Evolutionary conservation across 2,797 vertebrate genomes (phyloP).

Genomic region (Chlorospingus flavigularis): DNA sequence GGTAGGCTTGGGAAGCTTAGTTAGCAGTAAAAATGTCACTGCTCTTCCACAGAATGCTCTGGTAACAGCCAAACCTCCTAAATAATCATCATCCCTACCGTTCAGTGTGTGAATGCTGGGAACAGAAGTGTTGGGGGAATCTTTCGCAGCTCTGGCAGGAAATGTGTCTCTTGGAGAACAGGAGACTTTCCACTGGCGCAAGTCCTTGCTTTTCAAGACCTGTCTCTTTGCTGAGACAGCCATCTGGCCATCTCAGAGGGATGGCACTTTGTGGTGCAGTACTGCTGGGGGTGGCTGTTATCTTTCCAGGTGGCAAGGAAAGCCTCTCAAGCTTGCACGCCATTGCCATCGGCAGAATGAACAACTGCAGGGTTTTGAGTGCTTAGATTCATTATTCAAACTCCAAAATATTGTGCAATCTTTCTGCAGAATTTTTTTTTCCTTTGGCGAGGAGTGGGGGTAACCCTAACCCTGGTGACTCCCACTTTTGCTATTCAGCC

Average conservation of each 20-base stretch:
- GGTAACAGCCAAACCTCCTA: slow-evolving; percentile 6
- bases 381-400: not conserved
- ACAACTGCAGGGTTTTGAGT: not conserved
- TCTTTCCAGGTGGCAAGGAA: slow-evolving; percentile 4
- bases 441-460: not conserved
- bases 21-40: slow-evolving; percentile 15
- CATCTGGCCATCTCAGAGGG: slow-evolving; percentile 10
- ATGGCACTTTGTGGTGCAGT: not conserved
- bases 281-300: slow-evolving; percentile 1
- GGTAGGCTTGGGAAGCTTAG: slow-evolving; percentile 6
- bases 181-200: slow-evolving; percentile 18
- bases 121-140: slow-evolving; percentile 22
- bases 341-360: not conserved
- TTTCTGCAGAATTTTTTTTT: not conserved
- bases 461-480: not conserved
- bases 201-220: slow-evolving; percentile 16
- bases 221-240: slow-evolving; percentile 28
- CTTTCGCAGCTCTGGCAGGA: not conserved
- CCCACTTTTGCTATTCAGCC: not conserved
- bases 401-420: not conserved
- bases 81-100: not conserved
- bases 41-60: slow-evolving; percentile 10
- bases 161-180: not conserved
- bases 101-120: not conserved
- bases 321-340: not conserved